Evolutionary conservation across 2,888 invertebrate species (phyloP).

Genomic region (Noctua janthina): DNA sequence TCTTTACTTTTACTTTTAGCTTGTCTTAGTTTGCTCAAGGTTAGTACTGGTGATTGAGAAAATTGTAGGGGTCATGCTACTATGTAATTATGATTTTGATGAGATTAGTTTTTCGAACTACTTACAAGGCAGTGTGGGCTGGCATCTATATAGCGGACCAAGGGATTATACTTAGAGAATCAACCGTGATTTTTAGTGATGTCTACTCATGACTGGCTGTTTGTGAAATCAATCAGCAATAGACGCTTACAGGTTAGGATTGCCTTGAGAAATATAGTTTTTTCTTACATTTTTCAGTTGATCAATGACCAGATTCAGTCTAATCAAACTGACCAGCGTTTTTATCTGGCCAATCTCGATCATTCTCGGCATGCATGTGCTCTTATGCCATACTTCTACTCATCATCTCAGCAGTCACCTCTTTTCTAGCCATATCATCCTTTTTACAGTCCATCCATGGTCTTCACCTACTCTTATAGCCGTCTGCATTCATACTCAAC

Average conservation of each 20-base stretch:
- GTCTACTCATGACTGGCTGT: not conserved
- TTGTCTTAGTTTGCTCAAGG: constrained; percentile 65
- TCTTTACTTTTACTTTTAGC: constrained; percentile 75
- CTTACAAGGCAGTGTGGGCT: constrained; percentile 16
- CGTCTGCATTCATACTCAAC: too few species aligned
- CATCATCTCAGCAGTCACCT: too few species aligned
- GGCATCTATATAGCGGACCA: not conserved
- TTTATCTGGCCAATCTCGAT: not conserved
- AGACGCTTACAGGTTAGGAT: not conserved
- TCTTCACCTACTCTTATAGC: too few species aligned
- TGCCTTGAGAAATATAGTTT: not conserved
- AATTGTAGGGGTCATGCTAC: constrained; percentile 41
- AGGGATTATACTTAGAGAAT: not conserved
- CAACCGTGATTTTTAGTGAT: not conserved
- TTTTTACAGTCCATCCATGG: too few species aligned
- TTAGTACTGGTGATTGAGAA: constrained; percentile 50
- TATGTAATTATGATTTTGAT: constrained; percentile 48
- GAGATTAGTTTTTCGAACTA: constrained; percentile 41
- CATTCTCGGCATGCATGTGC: too few species aligned
- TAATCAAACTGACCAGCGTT: not conserved
- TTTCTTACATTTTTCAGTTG: not conserved
- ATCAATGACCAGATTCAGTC: not conserved
- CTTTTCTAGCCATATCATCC: too few species aligned
- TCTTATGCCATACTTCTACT: too few species aligned
- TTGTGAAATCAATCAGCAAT: not conserved